Evolutionary conservation across 2,888 invertebrate genomes (phyloP), one percentile per base, ranked within the genome.

Genomic region (Platycheirus rosarum): DNA sequence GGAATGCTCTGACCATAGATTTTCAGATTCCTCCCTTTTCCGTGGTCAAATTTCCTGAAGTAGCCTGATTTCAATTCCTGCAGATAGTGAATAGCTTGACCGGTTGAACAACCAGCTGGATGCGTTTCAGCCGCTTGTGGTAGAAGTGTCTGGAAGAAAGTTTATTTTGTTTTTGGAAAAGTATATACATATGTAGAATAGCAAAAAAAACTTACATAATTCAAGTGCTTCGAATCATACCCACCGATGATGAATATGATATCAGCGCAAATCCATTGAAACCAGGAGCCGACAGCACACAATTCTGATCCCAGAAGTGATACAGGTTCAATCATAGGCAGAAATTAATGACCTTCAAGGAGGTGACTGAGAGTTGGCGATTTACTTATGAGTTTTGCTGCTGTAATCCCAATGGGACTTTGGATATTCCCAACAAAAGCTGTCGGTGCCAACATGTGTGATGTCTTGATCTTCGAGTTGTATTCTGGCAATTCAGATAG

Each of bases 381-480:
- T 13, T 87, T 86, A 0, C 88, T 88, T n/a, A 89, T 73, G n/a
- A 90, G 89, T 0, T 90, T 88, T 11, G 92, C 87, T 1, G 93
- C 87, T 37, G 88, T 37, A 46, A 87, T 87, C 3, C 93, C 88
- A 1, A 93, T 85, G 1, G 91, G 90, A 85, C 91, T 92, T 1
- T 88, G 88, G 85, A 89, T 87, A 60, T 87, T 86, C 0, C 86
- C 84, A 88, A 94, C 92, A 85, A 92, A 95, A 0, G 94, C 94
- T 0, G 95, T 93, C 0, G 95, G 95, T 0, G 94, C 95, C 74
- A 95, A 89, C 18, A 94, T 92, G 74, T 94, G 93, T 87, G 94
- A 94, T 0, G 93, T 92, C 86, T 92, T 92, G 35, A 96, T 91
- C 57, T 93, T 92, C 44, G 93, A 92, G 85, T 95, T 94, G 84